Percentiles rank a stretch among this genome's conserved stretches.
These are phyloP conservation scores for Butastur rufipennis DNA, from an alignment of 2,113 vertebrate genomes.

Conservation along the genomic window DNA sequence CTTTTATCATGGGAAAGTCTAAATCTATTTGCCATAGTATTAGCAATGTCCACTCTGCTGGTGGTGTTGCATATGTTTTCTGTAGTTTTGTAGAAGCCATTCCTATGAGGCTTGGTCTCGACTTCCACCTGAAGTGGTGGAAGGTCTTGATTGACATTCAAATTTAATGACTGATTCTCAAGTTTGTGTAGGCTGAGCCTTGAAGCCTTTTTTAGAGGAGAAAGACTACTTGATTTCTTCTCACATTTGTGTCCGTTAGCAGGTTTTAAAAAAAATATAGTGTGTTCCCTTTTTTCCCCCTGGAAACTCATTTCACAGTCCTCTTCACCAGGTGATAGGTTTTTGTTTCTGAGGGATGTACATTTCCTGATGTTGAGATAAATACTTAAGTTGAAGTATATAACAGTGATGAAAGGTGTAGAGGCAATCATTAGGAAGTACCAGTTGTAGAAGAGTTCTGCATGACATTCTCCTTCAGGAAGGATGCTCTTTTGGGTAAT, in stretches of 20 bases:
- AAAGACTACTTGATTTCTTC: constrained; percentile 12
- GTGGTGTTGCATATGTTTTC: not conserved
- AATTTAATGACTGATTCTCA: constrained; percentile 18
- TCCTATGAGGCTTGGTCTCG: not conserved
- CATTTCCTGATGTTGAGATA: constrained; percentile 77
- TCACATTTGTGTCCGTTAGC: not conserved
- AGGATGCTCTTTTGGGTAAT: constrained; percentile 69
- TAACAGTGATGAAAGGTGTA: constrained; percentile 76
- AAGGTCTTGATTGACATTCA: constrained; percentile 22
- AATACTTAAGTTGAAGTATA: constrained; percentile 77
- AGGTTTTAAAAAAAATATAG: constrained; percentile 69
- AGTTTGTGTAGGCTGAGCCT: not conserved
- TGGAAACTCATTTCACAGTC: constrained; percentile 55
- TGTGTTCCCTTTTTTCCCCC: not conserved
- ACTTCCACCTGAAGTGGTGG: constrained; percentile 62
- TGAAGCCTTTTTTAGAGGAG: not conserved
- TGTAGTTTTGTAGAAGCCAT: constrained; percentile 16
- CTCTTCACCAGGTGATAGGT: not conserved
- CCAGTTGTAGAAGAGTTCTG: constrained; percentile 81
- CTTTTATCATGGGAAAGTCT: constrained; percentile 73
- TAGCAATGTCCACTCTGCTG: constrained; percentile 12
- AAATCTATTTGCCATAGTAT: constrained; percentile 51
- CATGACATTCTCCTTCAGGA: constrained; percentile 69
- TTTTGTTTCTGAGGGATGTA: constrained; percentile 52
- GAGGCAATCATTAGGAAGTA: constrained; percentile 79